Conservation (phyloP, 2,888 invertebrate species). For the Strigamia maritima region DNA sequence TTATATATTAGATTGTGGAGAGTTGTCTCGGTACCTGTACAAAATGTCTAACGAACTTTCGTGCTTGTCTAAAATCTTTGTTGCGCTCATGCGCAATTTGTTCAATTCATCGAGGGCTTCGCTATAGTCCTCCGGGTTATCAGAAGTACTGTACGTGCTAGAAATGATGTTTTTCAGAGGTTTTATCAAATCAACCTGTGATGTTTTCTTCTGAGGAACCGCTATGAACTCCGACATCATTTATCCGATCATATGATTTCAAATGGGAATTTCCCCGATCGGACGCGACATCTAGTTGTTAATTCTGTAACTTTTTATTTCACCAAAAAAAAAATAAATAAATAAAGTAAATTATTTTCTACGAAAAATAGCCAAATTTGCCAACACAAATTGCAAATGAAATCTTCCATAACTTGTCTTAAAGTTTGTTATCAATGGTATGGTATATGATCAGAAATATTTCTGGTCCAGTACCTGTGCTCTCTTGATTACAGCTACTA, state of each 20-base stretch:
- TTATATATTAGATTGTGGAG: constrained; percentile 44
- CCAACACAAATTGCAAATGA: too few species aligned
- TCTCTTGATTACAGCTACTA: too few species aligned
- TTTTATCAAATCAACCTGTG: constrained; percentile 89
- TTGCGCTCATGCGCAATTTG: constrained; percentile 79
- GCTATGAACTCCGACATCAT: constrained; percentile 67
- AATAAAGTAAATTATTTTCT: too few species aligned
- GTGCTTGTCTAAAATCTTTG: constrained; percentile 89
- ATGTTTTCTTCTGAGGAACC: constrained; percentile 89
- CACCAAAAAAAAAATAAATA: too few species aligned
- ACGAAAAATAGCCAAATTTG: too few species aligned
- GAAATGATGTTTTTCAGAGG: constrained; percentile 88
- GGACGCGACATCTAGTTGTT: neutral
- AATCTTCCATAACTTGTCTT: too few species aligned
- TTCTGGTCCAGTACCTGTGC: too few species aligned
- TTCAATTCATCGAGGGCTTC: constrained; percentile 53
- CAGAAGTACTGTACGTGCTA: constrained; percentile 74
- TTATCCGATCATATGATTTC: neutral
- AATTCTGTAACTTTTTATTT: neutral
- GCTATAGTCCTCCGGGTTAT: constrained; percentile 56
- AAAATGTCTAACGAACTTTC: constrained; percentile 88
- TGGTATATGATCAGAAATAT: too few species aligned
- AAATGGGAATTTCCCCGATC: neutral
- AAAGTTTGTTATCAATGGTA: too few species aligned
- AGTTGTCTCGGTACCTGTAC: constrained; percentile 70